A percentile compares a stretch with the other conserved stretches of the same genome.
Conservation (phyloP, 2,888 invertebrate genomes). For the Micoletzkya japonica region DNA sequence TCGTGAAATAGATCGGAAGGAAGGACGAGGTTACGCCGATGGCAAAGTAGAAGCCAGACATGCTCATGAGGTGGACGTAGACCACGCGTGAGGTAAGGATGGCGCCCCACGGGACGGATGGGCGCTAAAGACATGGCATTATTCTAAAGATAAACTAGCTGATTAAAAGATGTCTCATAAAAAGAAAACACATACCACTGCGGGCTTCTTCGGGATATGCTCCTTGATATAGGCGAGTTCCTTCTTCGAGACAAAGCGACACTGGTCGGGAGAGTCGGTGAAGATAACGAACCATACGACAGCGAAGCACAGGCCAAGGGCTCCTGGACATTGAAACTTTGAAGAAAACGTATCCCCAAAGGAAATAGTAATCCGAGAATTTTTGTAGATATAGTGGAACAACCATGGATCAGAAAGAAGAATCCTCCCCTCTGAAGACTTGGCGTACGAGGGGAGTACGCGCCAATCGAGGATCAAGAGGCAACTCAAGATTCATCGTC, state of each 20-base stretch:
- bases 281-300: background rate
- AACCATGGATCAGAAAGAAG: too few relatives aligned
- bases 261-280: background rate
- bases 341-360: too few relatives aligned
- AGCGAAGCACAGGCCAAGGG: constrained; percentile 14
- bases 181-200: background rate
- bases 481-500: too few relatives aligned
- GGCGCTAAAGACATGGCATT: too few relatives aligned
- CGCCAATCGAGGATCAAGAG: too few relatives aligned
- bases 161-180: background rate
- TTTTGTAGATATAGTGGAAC: too few relatives aligned
- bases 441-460: too few relatives aligned
- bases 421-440: too few relatives aligned
- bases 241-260: background rate
- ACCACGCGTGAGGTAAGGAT: constrained; percentile 4
- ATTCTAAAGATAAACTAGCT: background rate
- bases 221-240: background rate
- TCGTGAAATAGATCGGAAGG: constrained; percentile 2
- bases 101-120: background rate
- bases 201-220: constrained; percentile 7
- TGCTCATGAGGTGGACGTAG: constrained; percentile 7
- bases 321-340: too few relatives aligned
- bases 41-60: constrained; percentile 15
- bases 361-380: too few relatives aligned
- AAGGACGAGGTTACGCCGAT: constrained; percentile 22